Evolutionary conservation across 2,888 invertebrate genomes (phyloP), one percentile per base, ranked within the genome.

Genomic region (Philhelius pedissequus): DNA sequence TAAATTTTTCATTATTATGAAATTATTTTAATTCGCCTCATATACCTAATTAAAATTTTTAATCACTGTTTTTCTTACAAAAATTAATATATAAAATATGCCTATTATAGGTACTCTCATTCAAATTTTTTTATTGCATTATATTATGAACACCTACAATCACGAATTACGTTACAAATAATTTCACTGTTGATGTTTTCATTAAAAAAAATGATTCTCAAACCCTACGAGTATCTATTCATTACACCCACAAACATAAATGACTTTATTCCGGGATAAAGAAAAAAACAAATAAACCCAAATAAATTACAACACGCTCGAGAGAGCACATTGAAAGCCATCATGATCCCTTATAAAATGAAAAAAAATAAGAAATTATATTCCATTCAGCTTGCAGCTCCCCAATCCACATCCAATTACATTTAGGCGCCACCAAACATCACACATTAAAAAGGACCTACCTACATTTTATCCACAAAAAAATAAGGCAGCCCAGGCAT

Each of bases 301-400:
- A 66, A 81, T 52, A 82, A 64, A 45, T 66, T 38, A 58, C 18
- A 58, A 52, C 58, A 60, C 60, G 22, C 43, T 45, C 54, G 20
- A 43, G 52, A 11, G 30, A 11, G 30, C 52, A 54, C 52, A 76
- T 32, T 43, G 22, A 70, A 48, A 27, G 43, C 38, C 30, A 40
- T 35, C n/a, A 38, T 56, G 20, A 35, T 35, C 35, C 38, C 22
- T n/a, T 54, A 62, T 60, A 66, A 20, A 40, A 56, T 76, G 60
- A 18, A 40, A 76, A 52, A 66, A 45, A 30, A 70, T 43, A 68
- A 48, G 52, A 60, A 80, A 81, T 64, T 76, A 76, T 76, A 20
- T 66, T 40, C 56, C 43, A 70, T 76, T 76, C 48, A 73, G 50
- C 25, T 30, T 64, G 48, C 15, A 48, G 35, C 45, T 38, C 20